A percentile compares a stretch with the other conserved stretches of the same genome.
These are phyloP conservation scores for Callyntrura guangdongensis DNA, from an alignment of 2,888 invertebrate species.

Conservation along the genomic window DNA sequence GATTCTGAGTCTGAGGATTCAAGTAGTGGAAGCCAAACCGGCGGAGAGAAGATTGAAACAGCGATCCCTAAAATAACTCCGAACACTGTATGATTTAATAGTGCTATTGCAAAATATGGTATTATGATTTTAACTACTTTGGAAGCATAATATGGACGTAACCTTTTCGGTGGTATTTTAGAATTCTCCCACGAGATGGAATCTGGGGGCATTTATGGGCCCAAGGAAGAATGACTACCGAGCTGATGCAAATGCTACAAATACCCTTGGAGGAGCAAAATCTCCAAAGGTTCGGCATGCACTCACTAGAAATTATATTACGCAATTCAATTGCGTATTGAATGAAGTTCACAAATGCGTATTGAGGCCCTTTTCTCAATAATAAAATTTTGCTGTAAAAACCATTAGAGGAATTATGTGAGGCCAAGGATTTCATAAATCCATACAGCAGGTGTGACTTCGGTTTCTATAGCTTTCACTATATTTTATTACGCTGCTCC, in stretches of 20 bases:
- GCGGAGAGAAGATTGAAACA: constrained; percentile 79
- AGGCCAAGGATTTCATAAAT: too few species aligned
- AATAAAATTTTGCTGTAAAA: not conserved
- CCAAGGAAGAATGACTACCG: constrained; percentile 71
- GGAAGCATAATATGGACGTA: not conserved
- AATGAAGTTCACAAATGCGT: not conserved
- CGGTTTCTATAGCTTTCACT: too few species aligned
- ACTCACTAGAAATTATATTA: too few species aligned
- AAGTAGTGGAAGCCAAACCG: constrained; percentile 83
- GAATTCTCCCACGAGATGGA: constrained; percentile 83
- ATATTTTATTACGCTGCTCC: too few species aligned
- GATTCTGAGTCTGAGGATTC: constrained; percentile 84
- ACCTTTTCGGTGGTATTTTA: constrained; percentile 24
- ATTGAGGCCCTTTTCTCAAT: not conserved
- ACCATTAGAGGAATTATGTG: not conserved
- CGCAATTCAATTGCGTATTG: not conserved
- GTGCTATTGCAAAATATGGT: not conserved
- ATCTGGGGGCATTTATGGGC: constrained; percentile 80
- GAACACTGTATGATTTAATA: constrained; percentile 76
- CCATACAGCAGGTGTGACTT: too few species aligned
- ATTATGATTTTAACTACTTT: not conserved
- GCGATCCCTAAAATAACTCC: constrained; percentile 77
- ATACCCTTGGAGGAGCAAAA: constrained; percentile 73
- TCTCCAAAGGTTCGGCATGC: constrained; percentile 84
- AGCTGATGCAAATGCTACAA: constrained; percentile 62